Evolutionary conservation across 1,140 invertebrate genomes (phyloP).

Genomic region (Theocolax elegans): DNA sequence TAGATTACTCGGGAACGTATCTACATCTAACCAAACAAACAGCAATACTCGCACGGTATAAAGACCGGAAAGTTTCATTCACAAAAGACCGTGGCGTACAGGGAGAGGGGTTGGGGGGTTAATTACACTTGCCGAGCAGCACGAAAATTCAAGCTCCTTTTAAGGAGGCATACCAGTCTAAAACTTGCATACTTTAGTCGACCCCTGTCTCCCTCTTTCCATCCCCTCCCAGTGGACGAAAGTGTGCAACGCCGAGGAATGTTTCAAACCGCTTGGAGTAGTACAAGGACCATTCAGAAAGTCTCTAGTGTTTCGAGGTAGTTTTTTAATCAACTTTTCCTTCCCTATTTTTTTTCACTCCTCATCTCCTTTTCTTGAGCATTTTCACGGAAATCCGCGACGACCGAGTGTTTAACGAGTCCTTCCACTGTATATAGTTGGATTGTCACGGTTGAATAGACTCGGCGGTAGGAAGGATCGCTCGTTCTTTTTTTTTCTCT

Average conservation of each 20-base stretch:
- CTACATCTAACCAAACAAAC: too few species aligned
- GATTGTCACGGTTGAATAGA: neutral
- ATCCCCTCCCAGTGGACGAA: neutral
- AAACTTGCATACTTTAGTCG: too few species aligned
- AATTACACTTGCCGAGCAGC: slow-evolving; percentile 1
- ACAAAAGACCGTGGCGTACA: slow-evolving; percentile 10
- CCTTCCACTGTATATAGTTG: neutral
- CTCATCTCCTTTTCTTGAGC: neutral
- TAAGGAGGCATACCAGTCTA: too few species aligned
- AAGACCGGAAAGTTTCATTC: slow-evolving; percentile 22
- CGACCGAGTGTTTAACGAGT: too few species aligned
- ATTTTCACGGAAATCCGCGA: neutral
- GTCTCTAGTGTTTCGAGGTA: neutral
- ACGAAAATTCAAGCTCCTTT: neutral
- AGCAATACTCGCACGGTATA: too few species aligned
- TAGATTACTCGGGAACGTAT: too few species aligned
- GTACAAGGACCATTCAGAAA: slow-evolving; percentile 4
- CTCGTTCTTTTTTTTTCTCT: too few species aligned
- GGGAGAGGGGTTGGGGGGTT: neutral
- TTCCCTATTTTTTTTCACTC: neutral
- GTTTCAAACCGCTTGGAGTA: neutral
- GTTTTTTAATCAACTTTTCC: slow-evolving; percentile 16
- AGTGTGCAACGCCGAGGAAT: too few species aligned
- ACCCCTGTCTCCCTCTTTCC: too few species aligned
- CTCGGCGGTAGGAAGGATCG: too few species aligned